These are phyloP conservation scores for Drosophila pseudotalamancana DNA, from an alignment of 2,888 invertebrate genomes.

Conservation along the genomic window DNA sequence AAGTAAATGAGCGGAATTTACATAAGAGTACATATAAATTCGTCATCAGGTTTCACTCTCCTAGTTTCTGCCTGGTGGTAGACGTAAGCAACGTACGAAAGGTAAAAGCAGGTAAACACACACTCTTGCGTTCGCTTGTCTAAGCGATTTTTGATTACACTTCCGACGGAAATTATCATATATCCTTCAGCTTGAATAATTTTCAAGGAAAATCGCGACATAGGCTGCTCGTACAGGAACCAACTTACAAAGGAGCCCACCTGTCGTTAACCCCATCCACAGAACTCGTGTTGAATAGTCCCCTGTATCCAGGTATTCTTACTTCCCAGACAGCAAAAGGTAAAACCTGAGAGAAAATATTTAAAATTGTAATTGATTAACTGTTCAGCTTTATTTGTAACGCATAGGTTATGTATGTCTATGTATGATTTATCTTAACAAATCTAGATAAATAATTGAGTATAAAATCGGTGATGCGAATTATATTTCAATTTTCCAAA, in stretches of 20 bases:
- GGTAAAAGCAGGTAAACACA: too few relatives aligned
- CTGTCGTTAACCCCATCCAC: constrained; percentile 16
- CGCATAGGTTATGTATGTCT: too few relatives aligned
- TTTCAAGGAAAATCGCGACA: constrained; percentile 80
- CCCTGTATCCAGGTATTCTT: neutral
- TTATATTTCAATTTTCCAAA: neutral
- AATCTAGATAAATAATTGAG: too few relatives aligned
- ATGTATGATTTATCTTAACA: too few relatives aligned
- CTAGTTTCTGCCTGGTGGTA: constrained; percentile 14
- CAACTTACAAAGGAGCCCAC: constrained; percentile 26
- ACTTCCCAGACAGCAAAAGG: neutral
- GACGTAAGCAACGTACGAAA: constrained; percentile 23
- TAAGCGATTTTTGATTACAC: constrained; percentile 85
- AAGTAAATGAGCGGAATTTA: constrained; percentile 27
- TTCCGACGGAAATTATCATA: constrained; percentile 85
- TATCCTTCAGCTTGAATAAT: constrained; percentile 85
- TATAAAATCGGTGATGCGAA: too few relatives aligned
- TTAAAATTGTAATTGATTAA: neutral
- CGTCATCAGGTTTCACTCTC: constrained; percentile 16
- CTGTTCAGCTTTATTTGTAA: neutral
- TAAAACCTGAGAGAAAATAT: neutral
- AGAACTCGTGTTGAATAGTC: constrained; percentile 9
- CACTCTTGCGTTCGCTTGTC: constrained; percentile 70
- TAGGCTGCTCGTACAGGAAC: constrained; percentile 23
- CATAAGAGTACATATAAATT: constrained; percentile 32